A percentile compares a stretch with the other conserved stretches of the same genome.
These are phyloP conservation scores for Drosophila merina DNA, from an alignment of 2,888 invertebrate species.

Conservation along the genomic window DNA sequence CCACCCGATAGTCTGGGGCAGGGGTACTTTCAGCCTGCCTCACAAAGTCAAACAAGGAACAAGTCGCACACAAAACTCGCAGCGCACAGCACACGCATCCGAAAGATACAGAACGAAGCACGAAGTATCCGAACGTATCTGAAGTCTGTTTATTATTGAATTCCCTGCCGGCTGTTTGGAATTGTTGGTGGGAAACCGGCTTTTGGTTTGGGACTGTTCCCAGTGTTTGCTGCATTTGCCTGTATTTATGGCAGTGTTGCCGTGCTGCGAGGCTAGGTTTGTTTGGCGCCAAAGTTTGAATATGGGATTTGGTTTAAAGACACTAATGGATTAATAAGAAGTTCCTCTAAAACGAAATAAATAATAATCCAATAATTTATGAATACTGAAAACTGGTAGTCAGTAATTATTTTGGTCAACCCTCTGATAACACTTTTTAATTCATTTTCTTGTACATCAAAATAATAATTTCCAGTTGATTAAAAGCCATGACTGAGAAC, in stretches of 20 bases:
- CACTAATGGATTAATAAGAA: too few species aligned
- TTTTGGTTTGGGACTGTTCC: conserved; percentile 2
- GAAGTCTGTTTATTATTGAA: conserved; percentile 76
- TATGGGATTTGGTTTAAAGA: too few species aligned
- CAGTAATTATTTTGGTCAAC: too few species aligned
- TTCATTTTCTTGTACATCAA: background rate
- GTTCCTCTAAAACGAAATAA: too few species aligned
- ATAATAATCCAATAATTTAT: too few species aligned
- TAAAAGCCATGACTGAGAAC: background rate
- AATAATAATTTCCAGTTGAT: background rate
- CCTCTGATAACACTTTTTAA: too few species aligned
- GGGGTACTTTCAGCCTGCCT: conserved; percentile 15
- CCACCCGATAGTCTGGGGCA: conserved; percentile 9
- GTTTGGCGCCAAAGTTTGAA: conserved; percentile 39
- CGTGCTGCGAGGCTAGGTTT: conserved; percentile 39
- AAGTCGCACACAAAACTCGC: conserved; percentile 6
- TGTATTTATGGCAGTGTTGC: conserved; percentile 49
- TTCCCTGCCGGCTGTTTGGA: conserved; percentile 40
- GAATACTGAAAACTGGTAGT: too few species aligned
- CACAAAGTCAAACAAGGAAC: conserved; percentile 48
- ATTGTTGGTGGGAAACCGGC: conserved; percentile 43
- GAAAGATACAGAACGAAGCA: conserved; percentile 3
- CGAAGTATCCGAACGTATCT: conserved; percentile 58
- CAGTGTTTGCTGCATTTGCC: conserved; percentile 1
- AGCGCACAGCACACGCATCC: conserved; percentile 3